A percentile compares a stretch with the other conserved stretches of the same genome.
These are phyloP conservation scores for Notodonta dromedarius DNA, from an alignment of 2,888 invertebrate genomes.

Conservation along the genomic window DNA sequence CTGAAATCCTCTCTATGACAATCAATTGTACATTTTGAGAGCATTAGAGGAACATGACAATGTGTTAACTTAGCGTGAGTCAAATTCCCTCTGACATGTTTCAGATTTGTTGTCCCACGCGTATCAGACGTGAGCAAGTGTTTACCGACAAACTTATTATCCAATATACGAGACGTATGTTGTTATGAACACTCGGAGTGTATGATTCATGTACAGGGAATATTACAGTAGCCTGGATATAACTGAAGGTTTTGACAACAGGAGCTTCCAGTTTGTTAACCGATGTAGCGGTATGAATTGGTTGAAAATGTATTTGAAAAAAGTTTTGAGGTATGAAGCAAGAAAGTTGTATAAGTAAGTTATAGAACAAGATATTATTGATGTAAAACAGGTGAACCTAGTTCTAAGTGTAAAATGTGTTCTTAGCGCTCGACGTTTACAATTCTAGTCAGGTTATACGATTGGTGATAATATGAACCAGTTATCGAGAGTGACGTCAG, in stretches of 20 bases:
- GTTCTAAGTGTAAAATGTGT: too few relatives aligned
- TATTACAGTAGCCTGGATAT: background rate
- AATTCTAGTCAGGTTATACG: slow-evolving; percentile 18
- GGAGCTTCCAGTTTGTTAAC: background rate
- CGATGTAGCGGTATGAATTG: too few relatives aligned
- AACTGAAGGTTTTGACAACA: background rate
- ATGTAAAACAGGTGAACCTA: too few relatives aligned
- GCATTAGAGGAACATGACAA: too few relatives aligned
- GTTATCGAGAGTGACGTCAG: slow-evolving; percentile 41
- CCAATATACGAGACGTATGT: slow-evolving; percentile 38
- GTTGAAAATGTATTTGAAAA: too few relatives aligned
- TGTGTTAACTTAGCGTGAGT: too few relatives aligned
- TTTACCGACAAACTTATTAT: slow-evolving; percentile 42
- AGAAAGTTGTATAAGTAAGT: too few relatives aligned
- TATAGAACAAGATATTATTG: too few relatives aligned
- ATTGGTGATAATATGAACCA: slow-evolving; percentile 30
- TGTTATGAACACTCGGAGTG: slow-evolving; percentile 17
- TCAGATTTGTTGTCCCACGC: slow-evolving; percentile 7
- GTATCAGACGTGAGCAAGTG: slow-evolving; percentile 25
- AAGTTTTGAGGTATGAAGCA: too few relatives aligned
- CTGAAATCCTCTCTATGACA: too few relatives aligned
- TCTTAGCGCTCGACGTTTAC: background rate
- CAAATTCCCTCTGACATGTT: too few relatives aligned
- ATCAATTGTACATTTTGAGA: too few relatives aligned
- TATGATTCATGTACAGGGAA: background rate